phyloP scores from a whole-genome alignment of 2,888 invertebrate genomes.

The Criorhina ranunculi region DNA sequence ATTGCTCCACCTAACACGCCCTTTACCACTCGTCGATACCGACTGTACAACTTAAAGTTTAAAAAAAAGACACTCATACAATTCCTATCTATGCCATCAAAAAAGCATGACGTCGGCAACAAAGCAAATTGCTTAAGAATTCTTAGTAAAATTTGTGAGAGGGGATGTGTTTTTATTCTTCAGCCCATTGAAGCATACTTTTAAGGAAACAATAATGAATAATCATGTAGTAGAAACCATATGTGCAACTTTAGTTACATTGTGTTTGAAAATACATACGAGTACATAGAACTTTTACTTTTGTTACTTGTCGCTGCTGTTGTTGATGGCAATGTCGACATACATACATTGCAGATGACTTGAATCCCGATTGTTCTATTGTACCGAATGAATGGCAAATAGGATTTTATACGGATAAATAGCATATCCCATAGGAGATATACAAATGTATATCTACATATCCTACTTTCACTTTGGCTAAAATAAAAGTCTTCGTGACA shows the following conservation, averaged over 20 bases:
- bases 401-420: conserved; percentile 33
- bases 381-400: conserved; percentile 40
- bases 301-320: conserved; percentile 28
- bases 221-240: conserved; percentile 29
- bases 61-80: too few relatives aligned
- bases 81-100: too few relatives aligned
- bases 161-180: conserved; percentile 12
- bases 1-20: too few relatives aligned
- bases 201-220: conserved; percentile 32
- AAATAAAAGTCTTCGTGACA: conserved; percentile 17
- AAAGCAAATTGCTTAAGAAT: background rate
- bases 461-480: background rate
- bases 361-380: conserved; percentile 19
- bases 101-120: too few relatives aligned
- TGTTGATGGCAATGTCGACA: background rate
- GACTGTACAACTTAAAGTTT: too few relatives aligned
- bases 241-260: conserved; percentile 35
- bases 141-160: background rate
- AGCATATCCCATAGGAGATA: conserved; percentile 9
- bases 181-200: background rate
- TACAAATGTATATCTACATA: background rate
- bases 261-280: conserved; percentile 19
- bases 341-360: conserved; percentile 19
- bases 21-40: too few relatives aligned
- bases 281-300: conserved; percentile 20